Evolutionary conservation across 2,797 vertebrate genomes (phyloP), one percentile per base, ranked within the genome.

Genomic region (Perodicticus potto): DNA sequence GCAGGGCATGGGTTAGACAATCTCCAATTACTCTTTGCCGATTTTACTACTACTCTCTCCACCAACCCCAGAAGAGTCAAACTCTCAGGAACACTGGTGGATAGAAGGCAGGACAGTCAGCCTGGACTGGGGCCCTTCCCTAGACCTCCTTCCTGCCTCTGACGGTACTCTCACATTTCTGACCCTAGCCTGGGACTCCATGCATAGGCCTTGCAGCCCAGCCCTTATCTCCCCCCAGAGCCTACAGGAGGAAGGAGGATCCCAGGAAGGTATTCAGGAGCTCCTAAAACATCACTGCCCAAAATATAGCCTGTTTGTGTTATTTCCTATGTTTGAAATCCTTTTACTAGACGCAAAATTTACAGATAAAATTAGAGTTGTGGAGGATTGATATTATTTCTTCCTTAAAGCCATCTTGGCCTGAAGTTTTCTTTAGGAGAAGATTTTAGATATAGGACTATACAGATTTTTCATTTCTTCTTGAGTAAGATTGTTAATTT

Each of bases 311-410:
- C 37, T 63, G 63, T 59, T 57, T 5, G 1, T 37, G 7, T 32
- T 57, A 37, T 67, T 85, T 70, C 43, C 61, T 55, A 84, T 20
- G 25, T 87, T 27, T 49, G 67, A 91, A 80, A 81, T 63, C 57
- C 65, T 88, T 73, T 55, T 34, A 29, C 65, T n/a, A 73, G 45
- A 12, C 80, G 89, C 17, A 78, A 67, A 80, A 77, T 53, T 59
- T 19, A 74, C 19, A 85, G 59, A 90, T 40, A 93, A 93, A 94
- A 93, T 59, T 11, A 87, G 63, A 61, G 3, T 45, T 88, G 37
- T 59, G 34, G 10, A 85, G 53, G 53, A 40, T 8, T 32, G 14
- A 37, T 40, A 49, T 61, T 69, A 67, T 67, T 40, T 88, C 65
- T 67, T 74, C 53, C 73, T 67, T 45, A 86, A 86, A 63, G 72